Evolutionary conservation across 2,797 vertebrate genomes (phyloP).

Genomic region (Falco novaeseelandiae): DNA sequence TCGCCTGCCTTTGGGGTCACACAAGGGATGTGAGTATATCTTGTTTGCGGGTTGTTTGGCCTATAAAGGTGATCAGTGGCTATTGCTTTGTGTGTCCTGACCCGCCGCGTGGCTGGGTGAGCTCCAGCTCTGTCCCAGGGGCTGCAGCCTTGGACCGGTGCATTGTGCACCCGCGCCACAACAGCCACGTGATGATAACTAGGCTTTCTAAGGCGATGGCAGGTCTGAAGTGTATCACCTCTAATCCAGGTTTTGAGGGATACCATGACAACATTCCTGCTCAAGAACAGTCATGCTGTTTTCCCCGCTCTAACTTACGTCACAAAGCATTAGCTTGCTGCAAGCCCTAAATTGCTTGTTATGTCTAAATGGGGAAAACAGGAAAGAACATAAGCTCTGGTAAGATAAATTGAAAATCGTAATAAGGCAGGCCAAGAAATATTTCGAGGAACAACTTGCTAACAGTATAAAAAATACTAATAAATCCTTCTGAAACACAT

Average conservation of each 20-base stretch:
- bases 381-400: not conserved
- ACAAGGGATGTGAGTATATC: not conserved
- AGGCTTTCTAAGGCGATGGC: not conserved
- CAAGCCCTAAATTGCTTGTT: not conserved
- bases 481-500: conserved; percentile 7
- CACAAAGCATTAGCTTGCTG: not conserved
- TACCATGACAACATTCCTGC: not conserved
- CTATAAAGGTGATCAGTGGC: fast-evolving
- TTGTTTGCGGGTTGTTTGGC: not conserved
- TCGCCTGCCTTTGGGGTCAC: not conserved
- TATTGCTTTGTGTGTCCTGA: not conserved
- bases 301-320: not conserved
- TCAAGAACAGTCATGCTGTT: not conserved
- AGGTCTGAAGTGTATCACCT: not conserved
- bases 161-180: not conserved
- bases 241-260: not conserved
- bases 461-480: not conserved
- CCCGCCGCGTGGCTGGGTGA: not conserved
- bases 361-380: not conserved
- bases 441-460: conserved; percentile 23
- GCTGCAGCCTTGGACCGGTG: not conserved
- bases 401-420: not conserved
- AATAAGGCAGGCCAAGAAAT: not conserved
- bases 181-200: not conserved
- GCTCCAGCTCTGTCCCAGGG: not conserved